Conservation (phyloP, 2,113 vertebrate genomes). For the Misgurnus anguillicaudatus region DNA sequence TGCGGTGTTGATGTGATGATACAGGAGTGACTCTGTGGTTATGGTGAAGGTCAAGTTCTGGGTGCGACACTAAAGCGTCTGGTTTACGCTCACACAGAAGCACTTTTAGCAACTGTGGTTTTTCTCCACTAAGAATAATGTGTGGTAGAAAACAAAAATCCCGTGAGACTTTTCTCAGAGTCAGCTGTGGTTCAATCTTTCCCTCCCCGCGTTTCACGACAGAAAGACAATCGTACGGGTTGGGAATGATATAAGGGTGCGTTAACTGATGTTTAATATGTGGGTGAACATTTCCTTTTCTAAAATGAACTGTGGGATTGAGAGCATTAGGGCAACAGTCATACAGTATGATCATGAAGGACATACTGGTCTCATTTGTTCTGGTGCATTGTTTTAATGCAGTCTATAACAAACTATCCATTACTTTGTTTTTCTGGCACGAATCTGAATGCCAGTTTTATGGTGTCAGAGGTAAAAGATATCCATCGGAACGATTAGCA, state of each 20-base stretch:
- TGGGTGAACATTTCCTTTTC: no score
- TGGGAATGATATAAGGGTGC: no score
- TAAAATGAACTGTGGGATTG: no score
- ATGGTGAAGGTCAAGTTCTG: conserved; percentile 18
- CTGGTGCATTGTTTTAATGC: neutral
- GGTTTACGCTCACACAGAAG: neutral
- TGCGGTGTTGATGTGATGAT: no score
- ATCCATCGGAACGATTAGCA: neutral
- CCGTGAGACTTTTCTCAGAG: no score
- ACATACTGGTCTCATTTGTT: neutral
- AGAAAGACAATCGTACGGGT: no score
- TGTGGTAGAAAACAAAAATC: neutral
- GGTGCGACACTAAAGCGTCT: neutral
- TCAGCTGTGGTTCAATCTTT: no score
- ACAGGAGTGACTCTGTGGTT: no score
- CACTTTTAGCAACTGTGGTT: neutral
- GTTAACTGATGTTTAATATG: no score
- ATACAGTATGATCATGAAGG: no score
- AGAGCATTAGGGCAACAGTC: no score
- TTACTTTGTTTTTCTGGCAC: neutral
- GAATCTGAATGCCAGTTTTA: neutral
- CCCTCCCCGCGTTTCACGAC: no score
- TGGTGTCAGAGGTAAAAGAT: neutral
- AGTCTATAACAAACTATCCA: neutral
- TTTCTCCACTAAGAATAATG: conserved; percentile 15